These are phyloP conservation scores for Pseudomyrmex gracilis DNA, from an alignment of 1,140 invertebrate genomes.

Conservation along the genomic window DNA sequence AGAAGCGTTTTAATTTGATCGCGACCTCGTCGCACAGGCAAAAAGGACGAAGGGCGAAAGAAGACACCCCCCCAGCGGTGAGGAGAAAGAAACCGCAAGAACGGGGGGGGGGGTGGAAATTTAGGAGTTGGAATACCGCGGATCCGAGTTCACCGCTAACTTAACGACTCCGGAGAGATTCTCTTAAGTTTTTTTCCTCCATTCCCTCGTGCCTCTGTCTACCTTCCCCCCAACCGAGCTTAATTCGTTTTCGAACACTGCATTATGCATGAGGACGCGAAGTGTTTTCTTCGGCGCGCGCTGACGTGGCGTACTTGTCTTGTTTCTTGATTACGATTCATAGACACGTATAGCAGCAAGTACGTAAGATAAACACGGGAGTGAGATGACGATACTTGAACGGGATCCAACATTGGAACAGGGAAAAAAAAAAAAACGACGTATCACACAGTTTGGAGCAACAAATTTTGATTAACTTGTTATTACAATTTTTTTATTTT, in stretches of 20 bases:
- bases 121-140: conserved; percentile 20
- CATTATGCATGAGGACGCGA: conserved; percentile 51
- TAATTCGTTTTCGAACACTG: conserved; percentile 34
- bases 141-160: conserved; percentile 24
- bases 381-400: neutral
- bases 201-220: neutral
- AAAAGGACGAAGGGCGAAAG: neutral
- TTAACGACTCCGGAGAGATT: conserved; percentile 43
- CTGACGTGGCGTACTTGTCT: neutral
- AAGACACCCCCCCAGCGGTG: neutral
- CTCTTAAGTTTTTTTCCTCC: neutral
- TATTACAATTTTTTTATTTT: no score
- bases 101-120: conserved; percentile 15
- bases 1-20: conserved; percentile 74
- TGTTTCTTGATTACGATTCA: conserved; percentile 25
- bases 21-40: conserved; percentile 10
- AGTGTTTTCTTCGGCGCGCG: conserved; percentile 26
- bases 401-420: neutral
- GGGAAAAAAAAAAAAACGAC: no score
- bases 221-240: neutral
- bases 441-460: no score
- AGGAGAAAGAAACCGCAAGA: conserved; percentile 16
- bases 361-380: neutral
- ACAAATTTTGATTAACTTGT: no score
- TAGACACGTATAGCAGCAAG: neutral